These are phyloP conservation scores for Nycticebus coucang DNA, from an alignment of 2,113 vertebrate species.

Conservation along the genomic window DNA sequence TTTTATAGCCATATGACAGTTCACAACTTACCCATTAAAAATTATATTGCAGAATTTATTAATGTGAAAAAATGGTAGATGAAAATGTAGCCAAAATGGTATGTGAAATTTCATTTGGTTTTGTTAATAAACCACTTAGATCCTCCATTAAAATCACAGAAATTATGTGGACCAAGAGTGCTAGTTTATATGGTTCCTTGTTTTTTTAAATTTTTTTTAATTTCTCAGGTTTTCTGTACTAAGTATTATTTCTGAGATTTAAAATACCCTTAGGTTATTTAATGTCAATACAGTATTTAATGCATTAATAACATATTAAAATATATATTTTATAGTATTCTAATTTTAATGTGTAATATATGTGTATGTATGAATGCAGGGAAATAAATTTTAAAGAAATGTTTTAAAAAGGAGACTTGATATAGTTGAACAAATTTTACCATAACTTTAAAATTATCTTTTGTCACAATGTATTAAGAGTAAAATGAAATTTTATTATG, in stretches of 20 bases:
- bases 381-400: background rate
- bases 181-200: background rate
- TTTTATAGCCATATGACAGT: background rate
- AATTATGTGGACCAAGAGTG: background rate
- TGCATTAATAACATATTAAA: background rate
- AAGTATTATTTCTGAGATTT: background rate
- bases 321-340: background rate
- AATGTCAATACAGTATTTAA: background rate
- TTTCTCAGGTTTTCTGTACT: background rate
- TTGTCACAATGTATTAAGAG: background rate
- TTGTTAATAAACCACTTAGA: background rate
- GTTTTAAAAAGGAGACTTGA: background rate
- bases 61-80: background rate
- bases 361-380: background rate
- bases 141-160: background rate
- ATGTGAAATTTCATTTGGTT: background rate
- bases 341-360: background rate
- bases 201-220: background rate
- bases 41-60: background rate
- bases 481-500: conserved; percentile 40
- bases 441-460: background rate
- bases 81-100: background rate
- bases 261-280: background rate
- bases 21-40: background rate
- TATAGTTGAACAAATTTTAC: conserved; percentile 10